phyloP scores from a whole-genome alignment of 2,888 invertebrate genomes.

The Hipparchia sbordonii region DNA sequence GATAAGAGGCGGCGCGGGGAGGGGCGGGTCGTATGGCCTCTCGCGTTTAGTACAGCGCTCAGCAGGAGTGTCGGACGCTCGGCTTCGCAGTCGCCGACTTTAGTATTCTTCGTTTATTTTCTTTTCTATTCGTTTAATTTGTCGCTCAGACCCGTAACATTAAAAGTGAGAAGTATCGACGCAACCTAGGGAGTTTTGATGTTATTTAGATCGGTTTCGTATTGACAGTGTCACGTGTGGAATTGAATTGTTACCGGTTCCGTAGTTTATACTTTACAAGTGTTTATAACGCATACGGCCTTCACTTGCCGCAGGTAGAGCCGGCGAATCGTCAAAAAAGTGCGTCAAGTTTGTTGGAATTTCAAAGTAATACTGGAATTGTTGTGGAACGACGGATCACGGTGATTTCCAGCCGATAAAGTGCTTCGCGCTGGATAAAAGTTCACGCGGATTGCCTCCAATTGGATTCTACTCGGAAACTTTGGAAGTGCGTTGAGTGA shows the following conservation, averaged over 20 bases:
- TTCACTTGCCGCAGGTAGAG: constrained; percentile 75
- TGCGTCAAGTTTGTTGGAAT: constrained; percentile 47
- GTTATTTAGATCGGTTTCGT: constrained; percentile 54
- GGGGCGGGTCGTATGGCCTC: constrained; percentile 73
- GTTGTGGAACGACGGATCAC: constrained; percentile 45
- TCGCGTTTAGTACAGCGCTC: constrained; percentile 82
- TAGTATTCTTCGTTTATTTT: constrained; percentile 82
- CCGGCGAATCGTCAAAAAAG: constrained; percentile 66
- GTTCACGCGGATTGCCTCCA: constrained; percentile 59
- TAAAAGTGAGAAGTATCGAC: constrained; percentile 64
- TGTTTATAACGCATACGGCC: constrained; percentile 77
- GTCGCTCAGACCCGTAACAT: constrained; percentile 63
- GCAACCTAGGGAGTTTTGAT: constrained; percentile 63
- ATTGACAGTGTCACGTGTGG: constrained; percentile 80
- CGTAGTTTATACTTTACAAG: constrained; percentile 69
- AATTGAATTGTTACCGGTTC: constrained; percentile 78
- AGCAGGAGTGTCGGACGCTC: constrained; percentile 82
- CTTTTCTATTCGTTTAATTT: constrained; percentile 83
- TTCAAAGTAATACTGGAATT: constrained; percentile 31
- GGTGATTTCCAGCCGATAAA: constrained; percentile 52
- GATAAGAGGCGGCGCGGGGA: constrained; percentile 57
- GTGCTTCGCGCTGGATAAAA: constrained; percentile 44
- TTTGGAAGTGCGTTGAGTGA: constrained; percentile 59
- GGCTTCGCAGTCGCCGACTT: constrained; percentile 78
- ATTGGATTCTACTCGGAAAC: constrained; percentile 68